phyloP scores from a whole-genome alignment of 2,113 vertebrate species.

The Sterna hirundo region DNA sequence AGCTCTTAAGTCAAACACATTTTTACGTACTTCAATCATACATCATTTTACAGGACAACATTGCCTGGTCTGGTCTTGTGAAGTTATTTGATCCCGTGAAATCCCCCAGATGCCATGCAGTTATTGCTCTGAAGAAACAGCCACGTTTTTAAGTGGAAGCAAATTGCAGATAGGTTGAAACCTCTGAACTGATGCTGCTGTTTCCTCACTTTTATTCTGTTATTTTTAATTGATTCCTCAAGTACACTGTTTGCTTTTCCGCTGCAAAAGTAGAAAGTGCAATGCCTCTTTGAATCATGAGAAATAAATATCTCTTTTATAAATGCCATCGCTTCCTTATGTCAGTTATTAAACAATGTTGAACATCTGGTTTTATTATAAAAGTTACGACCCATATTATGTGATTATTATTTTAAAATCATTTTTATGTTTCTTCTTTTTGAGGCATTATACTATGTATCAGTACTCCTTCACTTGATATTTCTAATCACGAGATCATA shows the following conservation, averaged over 20 bases:
- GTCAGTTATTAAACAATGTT: background rate
- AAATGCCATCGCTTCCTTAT: background rate
- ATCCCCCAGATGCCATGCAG: constrained; percentile 92
- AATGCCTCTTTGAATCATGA: background rate
- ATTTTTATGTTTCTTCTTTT: background rate
- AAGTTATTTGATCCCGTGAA: constrained; percentile 94
- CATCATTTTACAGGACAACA: constrained; percentile 79
- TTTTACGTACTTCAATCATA: constrained; percentile 36
- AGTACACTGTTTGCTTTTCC: background rate
- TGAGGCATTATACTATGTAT: background rate
- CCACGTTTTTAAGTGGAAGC: constrained; percentile 14
- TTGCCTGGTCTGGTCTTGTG: constrained; percentile 86
- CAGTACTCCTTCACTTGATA: background rate
- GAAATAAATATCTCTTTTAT: constrained; percentile 9
- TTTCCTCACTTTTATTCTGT: background rate
- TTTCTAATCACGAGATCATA: background rate
- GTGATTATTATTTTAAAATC: background rate
- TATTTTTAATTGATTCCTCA: constrained; percentile 6
- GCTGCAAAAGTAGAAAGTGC: background rate
- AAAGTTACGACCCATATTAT: background rate
- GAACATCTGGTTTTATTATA: background rate
- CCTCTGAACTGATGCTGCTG: background rate
- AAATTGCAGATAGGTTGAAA: constrained; percentile 24
- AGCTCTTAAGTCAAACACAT: constrained; percentile 18
- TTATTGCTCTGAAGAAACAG: constrained; percentile 86